A percentile compares a stretch with the other conserved stretches of the same genome.
Evolutionary conservation across 2,113 vertebrate genomes (phyloP).

Genomic region (Rhineura floridana): DNA sequence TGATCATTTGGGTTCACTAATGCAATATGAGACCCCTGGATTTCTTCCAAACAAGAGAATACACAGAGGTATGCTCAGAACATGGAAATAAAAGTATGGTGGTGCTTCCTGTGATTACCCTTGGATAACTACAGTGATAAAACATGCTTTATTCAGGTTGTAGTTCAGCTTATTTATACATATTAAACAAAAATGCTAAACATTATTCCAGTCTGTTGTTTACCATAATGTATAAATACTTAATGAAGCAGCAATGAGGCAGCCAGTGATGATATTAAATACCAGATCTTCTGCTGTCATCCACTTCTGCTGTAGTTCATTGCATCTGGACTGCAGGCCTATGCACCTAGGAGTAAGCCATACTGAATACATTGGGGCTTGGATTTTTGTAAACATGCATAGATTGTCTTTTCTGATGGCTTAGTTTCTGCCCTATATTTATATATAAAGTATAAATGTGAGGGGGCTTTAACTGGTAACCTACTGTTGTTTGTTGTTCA

Average conservation of each 20-base stretch:
- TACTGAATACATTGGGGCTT: neutral
- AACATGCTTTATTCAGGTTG: neutral
- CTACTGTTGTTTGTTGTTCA: slow-evolving; percentile 51
- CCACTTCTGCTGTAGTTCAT: slow-evolving; percentile 12
- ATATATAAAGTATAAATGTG: neutral
- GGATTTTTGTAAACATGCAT: neutral
- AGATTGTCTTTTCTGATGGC: neutral
- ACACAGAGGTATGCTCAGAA: slow-evolving; percentile 87
- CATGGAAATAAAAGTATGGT: neutral
- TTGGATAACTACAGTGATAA: neutral
- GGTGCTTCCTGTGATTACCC: neutral
- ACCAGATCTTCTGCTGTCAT: neutral
- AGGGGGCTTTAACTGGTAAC: neutral
- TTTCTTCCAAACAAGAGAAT: slow-evolving; percentile 94
- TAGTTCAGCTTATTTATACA: neutral
- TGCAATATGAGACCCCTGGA: slow-evolving; percentile 97
- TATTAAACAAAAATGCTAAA: neutral
- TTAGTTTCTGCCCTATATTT: neutral
- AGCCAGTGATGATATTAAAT: neutral
- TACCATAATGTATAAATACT: neutral
- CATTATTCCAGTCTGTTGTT: neutral
- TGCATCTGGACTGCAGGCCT: neutral
- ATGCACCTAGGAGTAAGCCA: neutral
- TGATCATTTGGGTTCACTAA: slow-evolving; percentile 92
- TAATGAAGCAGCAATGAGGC: slow-evolving; percentile 4